Base-by-base conservation (phyloP, 2,888 invertebrate species). In the Latrodectus elegans region DNA sequence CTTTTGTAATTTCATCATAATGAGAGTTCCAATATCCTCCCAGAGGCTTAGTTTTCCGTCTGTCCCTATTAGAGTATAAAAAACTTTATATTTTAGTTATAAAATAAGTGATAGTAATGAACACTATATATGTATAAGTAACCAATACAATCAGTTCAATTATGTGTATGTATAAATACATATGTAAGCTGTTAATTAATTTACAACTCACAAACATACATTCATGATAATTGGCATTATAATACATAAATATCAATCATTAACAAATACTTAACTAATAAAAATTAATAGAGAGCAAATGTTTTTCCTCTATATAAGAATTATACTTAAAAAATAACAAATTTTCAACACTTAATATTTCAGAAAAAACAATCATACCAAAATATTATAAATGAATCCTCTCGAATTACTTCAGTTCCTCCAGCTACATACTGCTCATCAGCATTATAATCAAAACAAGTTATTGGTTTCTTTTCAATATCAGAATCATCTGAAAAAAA, bases 1-100 rank as follows among this genome's bases (percentile, higher is more conserved):
- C 88, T 53, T 95, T 94, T 10, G 96, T 95, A 17, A 97, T 94
- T 92, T 97, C 96, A 92, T 96, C 96, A 83, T 95, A 94, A 91
- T 97, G 97, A 9, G 95, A 95, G 90, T 97, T 95, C 95, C 95
- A 95, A 91, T 97, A 97, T 0, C 95, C 95, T 0, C 97, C 97
- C 55, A 90, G 51, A 14, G 95, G 93, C 89, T 92, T 92, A 60
- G 91, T 90, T 65, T 92, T 91, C 89, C 97, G 93, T 88, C 96
- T 93, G 51, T 89, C 89, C 88, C 88, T 88, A 17, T 22, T 72
- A 83, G 9, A 49, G 17, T n/a, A 49, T 74, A 4, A 53, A 52
- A 8, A 53, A 74, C 4, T 17, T 26, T 22, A 6, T 22, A 26
- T 55, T 53, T 74, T 53, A 17, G 6, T 2, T 38, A 38, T 38